Evolutionary conservation across 2,113 vertebrate species (phyloP), one percentile per base, ranked within the genome.

Genomic region (Leptocoma aspasia): DNA sequence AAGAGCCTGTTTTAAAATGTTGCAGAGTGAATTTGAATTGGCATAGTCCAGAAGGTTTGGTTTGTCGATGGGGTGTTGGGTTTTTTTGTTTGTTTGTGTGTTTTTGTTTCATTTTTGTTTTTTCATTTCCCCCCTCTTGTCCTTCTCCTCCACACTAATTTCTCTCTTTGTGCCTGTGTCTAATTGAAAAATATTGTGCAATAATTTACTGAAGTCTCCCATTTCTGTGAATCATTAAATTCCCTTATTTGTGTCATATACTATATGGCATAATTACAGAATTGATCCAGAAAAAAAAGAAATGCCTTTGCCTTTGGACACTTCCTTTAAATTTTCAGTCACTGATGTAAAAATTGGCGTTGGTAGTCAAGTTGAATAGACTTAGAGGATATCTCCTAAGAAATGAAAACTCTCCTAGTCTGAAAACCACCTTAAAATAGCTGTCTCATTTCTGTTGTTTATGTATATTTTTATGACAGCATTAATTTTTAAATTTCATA

Each of bases 71-170:
- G 13, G 19, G 5, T 41, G 15, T 47, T 41, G 13, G 20, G 12
- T 6, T n/a, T 82, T 68, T 54, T 52, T 2, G 13, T 61, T 61
- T 13, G 12, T 68, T 64, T 47, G 24, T 37, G 24, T 0, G 2
- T 26, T 30, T 61, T n/a, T 52, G 4, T 56, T 76, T 26, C 0
- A 10, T 37, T 70, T 53, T 70, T 45, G 11, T 45, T 45, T 33
- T 52, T 13, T 42, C 13, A 30, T 66, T 59, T 33, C 7, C 5
- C 24, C 5, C 5, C n/a, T n/a, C 19, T 54, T 75, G 14, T 7
- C 5, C 3, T 35, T 1, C 6, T 1, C 7, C 11, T 2, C 8
- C 2, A 1, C 17, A 13, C 33, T 49, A 13, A 10, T 21, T 63
- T 77, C 15, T 63, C 6, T 59, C 13, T 19, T 50, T 80, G 16